A percentile compares a stretch with the other conserved stretches of the same genome.
These are phyloP conservation scores for Martes martes DNA, from an alignment of 2,113 vertebrate species.

Conservation along the genomic window DNA sequence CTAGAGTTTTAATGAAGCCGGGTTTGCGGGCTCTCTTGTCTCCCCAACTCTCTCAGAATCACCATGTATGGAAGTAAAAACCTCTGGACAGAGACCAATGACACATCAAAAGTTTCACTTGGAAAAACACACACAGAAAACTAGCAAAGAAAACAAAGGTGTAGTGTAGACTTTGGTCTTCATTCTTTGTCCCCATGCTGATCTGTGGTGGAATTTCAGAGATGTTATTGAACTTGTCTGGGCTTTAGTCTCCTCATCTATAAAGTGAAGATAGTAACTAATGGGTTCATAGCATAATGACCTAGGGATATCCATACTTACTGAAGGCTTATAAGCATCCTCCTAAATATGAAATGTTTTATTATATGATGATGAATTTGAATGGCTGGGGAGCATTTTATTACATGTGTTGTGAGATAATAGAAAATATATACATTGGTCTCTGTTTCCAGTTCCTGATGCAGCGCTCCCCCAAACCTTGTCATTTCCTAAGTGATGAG, in stretches of 20 bases:
- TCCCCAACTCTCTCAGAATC: neutral
- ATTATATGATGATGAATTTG: neutral
- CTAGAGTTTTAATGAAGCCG: neutral
- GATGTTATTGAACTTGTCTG: neutral
- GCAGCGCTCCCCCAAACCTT: neutral
- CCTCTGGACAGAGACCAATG: neutral
- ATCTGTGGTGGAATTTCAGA: neutral
- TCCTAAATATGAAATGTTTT: neutral
- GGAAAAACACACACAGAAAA: neutral
- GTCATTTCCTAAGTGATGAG: neutral
- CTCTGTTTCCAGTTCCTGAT: neutral
- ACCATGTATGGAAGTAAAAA: neutral
- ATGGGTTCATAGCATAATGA: neutral
- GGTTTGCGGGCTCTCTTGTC: neutral
- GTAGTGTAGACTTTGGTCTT: neutral
- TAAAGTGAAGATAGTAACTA: neutral
- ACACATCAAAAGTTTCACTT: neutral
- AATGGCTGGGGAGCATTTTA: neutral
- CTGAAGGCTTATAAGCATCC: neutral
- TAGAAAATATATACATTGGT: neutral
- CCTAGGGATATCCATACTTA: neutral
- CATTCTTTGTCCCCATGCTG: neutral
- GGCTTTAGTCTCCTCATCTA: neutral
- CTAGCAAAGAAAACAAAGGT: neutral
- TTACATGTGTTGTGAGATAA: neutral